Conservation (phyloP, 2,888 invertebrate species). For the Spicauda simplicius region DNA sequence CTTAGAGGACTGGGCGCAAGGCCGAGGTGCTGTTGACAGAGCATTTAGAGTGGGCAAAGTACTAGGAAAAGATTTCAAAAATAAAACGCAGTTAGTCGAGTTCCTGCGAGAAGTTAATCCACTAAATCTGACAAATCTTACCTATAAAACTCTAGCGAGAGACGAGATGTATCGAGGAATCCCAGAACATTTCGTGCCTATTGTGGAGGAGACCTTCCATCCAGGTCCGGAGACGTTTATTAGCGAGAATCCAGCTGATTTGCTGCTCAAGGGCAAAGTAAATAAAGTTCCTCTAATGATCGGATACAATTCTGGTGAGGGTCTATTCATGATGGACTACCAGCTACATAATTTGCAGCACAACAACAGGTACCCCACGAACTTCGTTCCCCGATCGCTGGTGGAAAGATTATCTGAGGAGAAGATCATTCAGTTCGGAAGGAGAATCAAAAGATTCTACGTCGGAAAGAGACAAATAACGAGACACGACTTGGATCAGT, state of each 20-base stretch:
- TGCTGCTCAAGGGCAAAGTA: slow-evolving; percentile 51
- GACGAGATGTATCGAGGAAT: slow-evolving; percentile 60
- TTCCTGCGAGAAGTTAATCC: slow-evolving; percentile 52
- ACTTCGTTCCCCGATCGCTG: slow-evolving; percentile 57
- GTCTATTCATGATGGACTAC: slow-evolving; percentile 51
- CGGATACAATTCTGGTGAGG: slow-evolving; percentile 67
- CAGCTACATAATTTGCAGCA: slow-evolving; percentile 49
- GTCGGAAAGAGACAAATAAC: slow-evolving; percentile 52
- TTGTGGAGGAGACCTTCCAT: slow-evolving; percentile 59
- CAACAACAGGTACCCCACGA: slow-evolving; percentile 54
- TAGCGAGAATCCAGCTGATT: slow-evolving; percentile 52
- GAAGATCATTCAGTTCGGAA: slow-evolving; percentile 53
- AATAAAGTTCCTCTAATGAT: slow-evolving; percentile 59
- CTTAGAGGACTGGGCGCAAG: slow-evolving; percentile 48
- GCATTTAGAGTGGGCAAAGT: slow-evolving; percentile 58
- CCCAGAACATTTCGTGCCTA: slow-evolving; percentile 60
- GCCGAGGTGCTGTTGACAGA: slow-evolving; percentile 43
- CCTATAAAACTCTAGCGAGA: slow-evolving; percentile 50
- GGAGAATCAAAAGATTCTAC: slow-evolving; percentile 59
- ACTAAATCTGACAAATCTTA: slow-evolving; percentile 52
- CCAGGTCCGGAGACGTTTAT: slow-evolving; percentile 56
- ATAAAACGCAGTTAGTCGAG: slow-evolving; percentile 44
- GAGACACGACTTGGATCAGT: slow-evolving; percentile 46
- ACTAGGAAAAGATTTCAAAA: slow-evolving; percentile 51
- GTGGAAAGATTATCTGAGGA: slow-evolving; percentile 47